Evolutionary conservation across 2,888 invertebrate species (phyloP).

Genomic region (Monoplex corrugatus): DNA sequence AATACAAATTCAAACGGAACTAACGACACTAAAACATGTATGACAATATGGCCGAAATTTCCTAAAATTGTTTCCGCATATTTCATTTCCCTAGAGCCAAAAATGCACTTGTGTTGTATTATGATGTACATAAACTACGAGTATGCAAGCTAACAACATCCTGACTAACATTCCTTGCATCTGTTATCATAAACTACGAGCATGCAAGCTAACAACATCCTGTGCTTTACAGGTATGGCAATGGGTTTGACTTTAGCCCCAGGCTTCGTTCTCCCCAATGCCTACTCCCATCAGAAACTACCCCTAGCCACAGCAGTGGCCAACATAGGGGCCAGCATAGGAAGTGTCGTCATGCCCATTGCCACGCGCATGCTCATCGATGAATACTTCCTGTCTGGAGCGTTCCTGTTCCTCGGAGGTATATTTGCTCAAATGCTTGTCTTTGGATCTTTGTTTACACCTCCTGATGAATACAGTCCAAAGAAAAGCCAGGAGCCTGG

Average conservation of each 20-base stretch:
- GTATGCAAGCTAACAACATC: no score
- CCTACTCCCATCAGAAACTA: conserved; percentile 1
- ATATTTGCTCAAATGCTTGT: conserved; percentile 16
- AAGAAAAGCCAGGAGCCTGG: no score
- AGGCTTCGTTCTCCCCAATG: conserved; percentile 24
- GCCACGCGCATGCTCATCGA: conserved; percentile 33
- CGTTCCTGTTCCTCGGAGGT: conserved; percentile 25
- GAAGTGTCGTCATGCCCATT: conserved; percentile 24
- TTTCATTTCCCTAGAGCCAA: no score
- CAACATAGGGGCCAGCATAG: conserved; percentile 31
- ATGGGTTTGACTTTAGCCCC: neutral
- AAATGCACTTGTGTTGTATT: no score
- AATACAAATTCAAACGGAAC: no score
- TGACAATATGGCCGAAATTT: no score
- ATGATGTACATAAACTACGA: no score
- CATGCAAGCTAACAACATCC: no score
- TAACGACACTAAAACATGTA: no score
- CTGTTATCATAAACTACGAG: no score
- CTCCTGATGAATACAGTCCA: conserved; percentile 16
- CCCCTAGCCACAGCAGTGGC: conserved; percentile 23
- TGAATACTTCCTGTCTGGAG: conserved; percentile 16
- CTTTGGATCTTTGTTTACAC: conserved; percentile 16
- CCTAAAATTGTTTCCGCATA: no score
- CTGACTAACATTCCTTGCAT: no score
- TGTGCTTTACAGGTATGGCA: neutral